A percentile compares a stretch with the other conserved stretches of the same genome.
These are phyloP conservation scores for Ophioninae sp. DNA, from an alignment of 2,888 invertebrate genomes.

Conservation along the genomic window DNA sequence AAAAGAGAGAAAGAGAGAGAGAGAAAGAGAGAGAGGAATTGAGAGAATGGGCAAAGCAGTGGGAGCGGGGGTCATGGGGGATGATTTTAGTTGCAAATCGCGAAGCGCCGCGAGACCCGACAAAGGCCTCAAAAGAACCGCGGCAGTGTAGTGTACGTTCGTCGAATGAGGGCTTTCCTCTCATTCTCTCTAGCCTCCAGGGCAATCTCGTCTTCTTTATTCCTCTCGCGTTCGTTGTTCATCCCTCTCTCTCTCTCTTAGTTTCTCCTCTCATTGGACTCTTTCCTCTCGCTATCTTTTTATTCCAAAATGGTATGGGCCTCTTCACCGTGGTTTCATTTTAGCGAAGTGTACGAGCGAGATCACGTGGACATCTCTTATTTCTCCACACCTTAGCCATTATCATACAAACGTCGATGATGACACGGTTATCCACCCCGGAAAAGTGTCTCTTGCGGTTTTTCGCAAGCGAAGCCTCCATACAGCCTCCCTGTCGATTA, in stretches of 20 bases:
- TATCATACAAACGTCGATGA: conserved; percentile 80
- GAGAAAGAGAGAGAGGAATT: not conserved
- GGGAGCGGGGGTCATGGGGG: conserved; percentile 71
- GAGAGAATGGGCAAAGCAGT: conserved; percentile 14
- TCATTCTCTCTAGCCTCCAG: conserved; percentile 61
- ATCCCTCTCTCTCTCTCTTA: conserved; percentile 40
- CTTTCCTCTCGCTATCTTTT: conserved; percentile 55
- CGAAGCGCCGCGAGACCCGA: conserved; percentile 80
- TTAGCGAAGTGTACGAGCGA: conserved; percentile 28
- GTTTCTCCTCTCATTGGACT: conserved; percentile 51
- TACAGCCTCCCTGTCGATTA: conserved; percentile 39
- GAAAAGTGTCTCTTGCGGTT: conserved; percentile 74
- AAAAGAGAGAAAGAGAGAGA: not conserved
- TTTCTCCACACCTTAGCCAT: conserved; percentile 79
- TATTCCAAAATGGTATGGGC: conserved; percentile 56
- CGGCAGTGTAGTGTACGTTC: conserved; percentile 63
- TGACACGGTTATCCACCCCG: conserved; percentile 69
- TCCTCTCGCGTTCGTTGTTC: conserved; percentile 31
- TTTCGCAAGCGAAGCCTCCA: conserved; percentile 45
- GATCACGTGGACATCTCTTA: conserved; percentile 69
- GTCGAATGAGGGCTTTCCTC: conserved; percentile 63
- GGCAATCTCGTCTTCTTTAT: conserved; percentile 58
- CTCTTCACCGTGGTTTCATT: conserved; percentile 45
- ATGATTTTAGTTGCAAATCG: conserved; percentile 81
- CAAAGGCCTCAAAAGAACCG: conserved; percentile 79